Evolutionary conservation across 2,888 invertebrate species (phyloP).

Genomic region (Conchocele bisecta): DNA sequence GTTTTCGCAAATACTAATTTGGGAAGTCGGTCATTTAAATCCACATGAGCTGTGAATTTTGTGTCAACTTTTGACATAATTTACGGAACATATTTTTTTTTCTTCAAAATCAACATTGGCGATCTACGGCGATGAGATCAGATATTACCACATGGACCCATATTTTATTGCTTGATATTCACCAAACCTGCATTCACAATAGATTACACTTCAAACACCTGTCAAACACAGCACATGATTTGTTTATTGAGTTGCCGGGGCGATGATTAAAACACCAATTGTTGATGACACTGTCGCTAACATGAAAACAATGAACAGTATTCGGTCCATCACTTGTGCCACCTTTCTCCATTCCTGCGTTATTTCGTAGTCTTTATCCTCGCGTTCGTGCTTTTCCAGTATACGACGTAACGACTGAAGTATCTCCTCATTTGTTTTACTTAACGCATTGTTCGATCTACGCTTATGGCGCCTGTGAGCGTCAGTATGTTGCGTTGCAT

Average conservation of each 20-base stretch:
- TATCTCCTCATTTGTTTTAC: slow-evolving; percentile 82
- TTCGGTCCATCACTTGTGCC: slow-evolving; percentile 84
- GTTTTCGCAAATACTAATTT: too few species aligned
- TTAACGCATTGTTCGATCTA: slow-evolving; percentile 34
- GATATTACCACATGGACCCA: too few species aligned
- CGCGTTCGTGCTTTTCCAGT: slow-evolving; percentile 83
- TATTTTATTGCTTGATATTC: too few species aligned
- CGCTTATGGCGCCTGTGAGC: slow-evolving; percentile 39
- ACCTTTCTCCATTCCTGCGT: slow-evolving; percentile 85
- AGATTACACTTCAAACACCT: too few species aligned
- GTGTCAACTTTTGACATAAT: too few species aligned
- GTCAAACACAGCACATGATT: neutral
- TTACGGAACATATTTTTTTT: too few species aligned
- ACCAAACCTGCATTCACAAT: too few species aligned
- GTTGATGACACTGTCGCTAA: slow-evolving; percentile 84
- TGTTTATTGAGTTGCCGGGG: slow-evolving; percentile 77
- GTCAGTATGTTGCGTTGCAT: slow-evolving; percentile 13
- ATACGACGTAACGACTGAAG: slow-evolving; percentile 83
- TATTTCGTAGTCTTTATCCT: slow-evolving; percentile 81
- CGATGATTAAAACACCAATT: slow-evolving; percentile 83
- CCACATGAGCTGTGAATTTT: too few species aligned
- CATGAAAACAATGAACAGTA: slow-evolving; percentile 85
- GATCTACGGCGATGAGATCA: too few species aligned
- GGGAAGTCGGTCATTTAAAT: too few species aligned
- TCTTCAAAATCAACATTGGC: too few species aligned